Percentiles rank a stretch among this genome's conserved stretches.
phyloP scores from a whole-genome alignment of 2,113 vertebrate genomes.

The Petaurus breviceps region DNA sequence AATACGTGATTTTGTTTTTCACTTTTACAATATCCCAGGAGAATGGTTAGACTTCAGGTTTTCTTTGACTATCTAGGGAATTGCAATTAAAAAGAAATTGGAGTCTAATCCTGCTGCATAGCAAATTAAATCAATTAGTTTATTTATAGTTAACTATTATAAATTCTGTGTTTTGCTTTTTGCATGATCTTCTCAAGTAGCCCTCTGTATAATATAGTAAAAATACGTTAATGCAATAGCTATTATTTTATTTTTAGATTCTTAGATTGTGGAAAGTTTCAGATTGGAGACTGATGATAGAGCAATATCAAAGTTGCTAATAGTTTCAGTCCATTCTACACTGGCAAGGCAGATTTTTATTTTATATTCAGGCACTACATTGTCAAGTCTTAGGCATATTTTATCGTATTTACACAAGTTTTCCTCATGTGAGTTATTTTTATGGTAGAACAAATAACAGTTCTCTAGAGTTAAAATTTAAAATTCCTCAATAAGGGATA shows the following conservation, averaged over 20 bases:
- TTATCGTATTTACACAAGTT: neutral
- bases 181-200: neutral
- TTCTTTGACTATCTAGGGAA: conserved; percentile 41
- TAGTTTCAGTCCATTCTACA: neutral
- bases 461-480: neutral
- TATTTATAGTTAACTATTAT: conserved; percentile 56
- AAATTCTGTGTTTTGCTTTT: conserved; percentile 30
- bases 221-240: neutral
- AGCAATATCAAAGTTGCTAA: conserved; percentile 8
- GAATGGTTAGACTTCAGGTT: conserved; percentile 9
- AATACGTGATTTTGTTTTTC: conserved; percentile 51
- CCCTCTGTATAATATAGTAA: neutral
- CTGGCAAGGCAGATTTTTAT: conserved; percentile 6
- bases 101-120: conserved; percentile 38
- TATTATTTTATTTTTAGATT: conserved; percentile 16
- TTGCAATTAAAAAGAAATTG: conserved; percentile 66
- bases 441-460: neutral
- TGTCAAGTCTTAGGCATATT: neutral
- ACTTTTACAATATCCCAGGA: conserved; percentile 5
- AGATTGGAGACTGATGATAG: neutral
- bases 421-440: neutral
- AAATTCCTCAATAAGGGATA: neutral
- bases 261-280: conserved; percentile 6
- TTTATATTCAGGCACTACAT: neutral
- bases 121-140: conserved; percentile 73